Percentiles rank a stretch among this genome's conserved stretches.
Conservation (phyloP, 2,797 vertebrate genomes). For the Poecilia picta region DNA sequence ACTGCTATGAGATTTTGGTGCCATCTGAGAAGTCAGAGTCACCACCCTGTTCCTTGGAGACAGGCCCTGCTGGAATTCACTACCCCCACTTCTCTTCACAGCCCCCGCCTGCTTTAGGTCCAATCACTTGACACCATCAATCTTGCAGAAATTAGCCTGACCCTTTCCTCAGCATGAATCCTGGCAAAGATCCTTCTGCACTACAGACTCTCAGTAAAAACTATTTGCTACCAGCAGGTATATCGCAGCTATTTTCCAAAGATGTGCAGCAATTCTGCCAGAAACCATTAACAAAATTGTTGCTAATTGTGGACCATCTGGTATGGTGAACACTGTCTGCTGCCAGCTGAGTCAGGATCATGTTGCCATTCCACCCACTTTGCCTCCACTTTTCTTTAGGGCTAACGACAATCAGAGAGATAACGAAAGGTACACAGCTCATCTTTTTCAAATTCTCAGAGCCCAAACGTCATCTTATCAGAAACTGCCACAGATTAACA, state of each 20-base stretch:
- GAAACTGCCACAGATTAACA: constrained; percentile 52
- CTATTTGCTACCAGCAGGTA: constrained; percentile 62
- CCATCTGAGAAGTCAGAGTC: constrained; percentile 69
- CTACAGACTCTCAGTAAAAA: constrained; percentile 46
- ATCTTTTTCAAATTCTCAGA: constrained; percentile 49
- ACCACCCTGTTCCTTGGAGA: constrained; percentile 19
- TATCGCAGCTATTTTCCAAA: constrained; percentile 60
- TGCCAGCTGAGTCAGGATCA: constrained; percentile 45
- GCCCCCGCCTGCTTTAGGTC: constrained; percentile 45
- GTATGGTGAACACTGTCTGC: constrained; percentile 19
- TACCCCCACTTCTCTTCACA: constrained; percentile 13
- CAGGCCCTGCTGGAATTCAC: constrained; percentile 65
- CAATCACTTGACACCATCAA: constrained; percentile 76
- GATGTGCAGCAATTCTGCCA: constrained; percentile 44
- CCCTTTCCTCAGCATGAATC: constrained; percentile 36
- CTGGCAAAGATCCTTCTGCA: constrained; percentile 46
- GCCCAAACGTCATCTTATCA: constrained; percentile 37
- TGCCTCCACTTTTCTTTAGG: constrained; percentile 58
- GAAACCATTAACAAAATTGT: constrained; percentile 54
- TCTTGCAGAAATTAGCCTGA: constrained; percentile 65
- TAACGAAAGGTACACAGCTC: constrained; percentile 34
- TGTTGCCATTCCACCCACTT: constrained; percentile 52
- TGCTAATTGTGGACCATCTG: constrained; percentile 13
- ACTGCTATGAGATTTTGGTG: constrained; percentile 74
- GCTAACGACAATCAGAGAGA: constrained; percentile 53